phyloP scores from a whole-genome alignment of 1,140 invertebrate species.

The Antheraea mylitta region DNA sequence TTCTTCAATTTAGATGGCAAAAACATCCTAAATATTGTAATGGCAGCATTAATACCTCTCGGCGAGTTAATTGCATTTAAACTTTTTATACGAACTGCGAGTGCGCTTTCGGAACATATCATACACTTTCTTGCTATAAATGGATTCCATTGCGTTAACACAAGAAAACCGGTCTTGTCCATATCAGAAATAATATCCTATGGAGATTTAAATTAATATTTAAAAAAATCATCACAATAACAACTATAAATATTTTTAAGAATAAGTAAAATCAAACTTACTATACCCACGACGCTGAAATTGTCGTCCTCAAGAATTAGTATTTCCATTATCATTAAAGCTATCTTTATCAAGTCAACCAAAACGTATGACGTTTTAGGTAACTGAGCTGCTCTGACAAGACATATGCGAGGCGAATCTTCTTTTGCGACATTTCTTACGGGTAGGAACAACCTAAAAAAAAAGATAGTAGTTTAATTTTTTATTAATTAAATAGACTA shows the following conservation, averaged over 20 bases:
- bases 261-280: not conserved
- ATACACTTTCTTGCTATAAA: constrained; percentile 5
- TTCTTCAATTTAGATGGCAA: constrained; percentile 7
- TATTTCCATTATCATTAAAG: constrained; percentile 1
- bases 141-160: constrained; percentile 15
- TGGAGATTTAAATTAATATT: not conserved
- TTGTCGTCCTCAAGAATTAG: constrained; percentile 4
- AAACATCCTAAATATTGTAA: constrained; percentile 14
- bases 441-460: not conserved
- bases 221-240: not conserved
- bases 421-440: not conserved
- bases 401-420: not conserved
- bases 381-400: not conserved
- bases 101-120: constrained; percentile 1
- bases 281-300: not conserved
- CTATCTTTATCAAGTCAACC: not conserved
- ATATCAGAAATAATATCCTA: constrained; percentile 8
- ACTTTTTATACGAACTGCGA: constrained; percentile 8
- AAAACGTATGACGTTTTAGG: not conserved
- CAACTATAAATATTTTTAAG: not conserved
- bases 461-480: too few relatives aligned
- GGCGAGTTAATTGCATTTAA: constrained; percentile 7
- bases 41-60: not conserved
- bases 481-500: too few relatives aligned
- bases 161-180: not conserved